Percentiles rank a stretch among this genome's conserved stretches.
Conservation (phyloP, 2,797 vertebrate genomes). For the Mus caroli region DNA sequence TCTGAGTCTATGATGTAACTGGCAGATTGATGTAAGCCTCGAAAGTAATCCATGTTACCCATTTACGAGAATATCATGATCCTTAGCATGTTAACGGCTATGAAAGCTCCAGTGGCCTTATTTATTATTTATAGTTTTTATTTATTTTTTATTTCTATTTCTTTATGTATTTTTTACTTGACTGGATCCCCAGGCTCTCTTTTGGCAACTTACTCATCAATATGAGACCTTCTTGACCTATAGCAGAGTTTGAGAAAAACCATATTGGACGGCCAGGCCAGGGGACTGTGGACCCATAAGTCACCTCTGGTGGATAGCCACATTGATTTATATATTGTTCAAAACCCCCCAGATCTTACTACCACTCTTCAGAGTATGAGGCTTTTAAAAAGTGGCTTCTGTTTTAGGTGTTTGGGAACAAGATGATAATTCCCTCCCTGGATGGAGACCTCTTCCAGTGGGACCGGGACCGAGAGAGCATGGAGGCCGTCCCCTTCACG, state of each 20-base stretch:
- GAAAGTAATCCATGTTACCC: neutral
- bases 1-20: neutral
- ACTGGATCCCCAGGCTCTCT: neutral
- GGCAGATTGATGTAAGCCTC: neutral
- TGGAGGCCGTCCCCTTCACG: constrained; percentile 99
- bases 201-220: neutral
- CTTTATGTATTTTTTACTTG: neutral
- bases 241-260: constrained; percentile 16
- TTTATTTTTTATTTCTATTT: neutral
- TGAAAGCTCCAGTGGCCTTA: neutral
- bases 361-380: neutral
- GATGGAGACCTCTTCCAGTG: constrained; percentile 99
- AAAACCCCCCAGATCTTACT: neutral
- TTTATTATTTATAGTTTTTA: neutral
- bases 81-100: neutral
- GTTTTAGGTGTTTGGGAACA: constrained; percentile 96
- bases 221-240: neutral
- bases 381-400: constrained; percentile 46
- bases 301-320: neutral
- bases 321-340: neutral
- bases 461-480: constrained; percentile 97
- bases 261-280: neutral
- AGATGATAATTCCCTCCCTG: constrained; percentile 98
- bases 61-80: neutral
- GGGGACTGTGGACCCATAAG: neutral